Conservation (phyloP, 2,888 invertebrate genomes). For the Tachina grossa region DNA sequence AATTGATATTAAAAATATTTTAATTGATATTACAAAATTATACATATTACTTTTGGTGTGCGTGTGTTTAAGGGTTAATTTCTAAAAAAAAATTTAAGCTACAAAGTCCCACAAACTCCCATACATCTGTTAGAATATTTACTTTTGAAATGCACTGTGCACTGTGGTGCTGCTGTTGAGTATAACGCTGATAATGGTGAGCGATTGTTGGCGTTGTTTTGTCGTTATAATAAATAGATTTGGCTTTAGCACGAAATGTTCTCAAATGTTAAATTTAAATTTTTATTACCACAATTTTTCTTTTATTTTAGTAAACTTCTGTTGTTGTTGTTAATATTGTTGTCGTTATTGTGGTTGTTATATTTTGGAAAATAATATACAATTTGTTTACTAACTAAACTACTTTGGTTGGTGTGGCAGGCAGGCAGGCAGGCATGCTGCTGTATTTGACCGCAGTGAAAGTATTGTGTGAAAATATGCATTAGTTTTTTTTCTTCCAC, state of each 20-base stretch:
- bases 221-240: conserved; percentile 67
- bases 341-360: conserved; percentile 18
- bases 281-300: conserved; percentile 63
- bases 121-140: too few relatives aligned
- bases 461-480: conserved; percentile 71
- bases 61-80: too few relatives aligned
- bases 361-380: conserved; percentile 64
- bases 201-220: conserved; percentile 34
- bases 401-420: conserved; percentile 43
- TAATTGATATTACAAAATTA: too few relatives aligned
- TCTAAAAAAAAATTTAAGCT: too few relatives aligned
- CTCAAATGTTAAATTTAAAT: conserved; percentile 64
- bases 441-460: conserved; percentile 71
- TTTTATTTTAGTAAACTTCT: conserved; percentile 43
- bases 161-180: background rate
- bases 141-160: background rate
- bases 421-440: conserved; percentile 41
- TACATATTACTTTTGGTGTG: too few relatives aligned
- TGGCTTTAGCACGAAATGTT: conserved; percentile 68
- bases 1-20: too few relatives aligned
- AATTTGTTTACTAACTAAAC: conserved; percentile 65
- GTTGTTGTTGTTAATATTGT: background rate
- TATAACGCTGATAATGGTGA: conserved; percentile 8
- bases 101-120: too few relatives aligned
- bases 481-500: conserved; percentile 32